phyloP scores from a whole-genome alignment of 2,797 vertebrate species.

The Malurus leucopterus region DNA sequence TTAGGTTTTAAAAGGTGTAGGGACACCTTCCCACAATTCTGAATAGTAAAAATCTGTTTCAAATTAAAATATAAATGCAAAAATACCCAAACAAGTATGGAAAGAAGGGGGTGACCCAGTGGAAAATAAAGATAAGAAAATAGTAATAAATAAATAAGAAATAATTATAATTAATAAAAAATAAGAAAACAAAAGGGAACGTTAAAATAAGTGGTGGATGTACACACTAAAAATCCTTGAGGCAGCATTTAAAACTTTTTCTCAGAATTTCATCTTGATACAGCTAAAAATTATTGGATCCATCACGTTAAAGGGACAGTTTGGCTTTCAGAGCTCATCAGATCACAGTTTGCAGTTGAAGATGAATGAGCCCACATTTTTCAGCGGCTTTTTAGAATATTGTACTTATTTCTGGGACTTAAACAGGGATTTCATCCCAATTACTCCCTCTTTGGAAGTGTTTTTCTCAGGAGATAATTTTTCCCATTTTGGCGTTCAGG shows the following conservation, averaged over 20 bases:
- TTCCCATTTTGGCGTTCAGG: neutral
- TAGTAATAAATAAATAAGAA: too few species aligned
- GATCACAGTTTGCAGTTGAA: neutral
- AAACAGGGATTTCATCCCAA: neutral
- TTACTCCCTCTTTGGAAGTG: neutral
- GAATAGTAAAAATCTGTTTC: neutral
- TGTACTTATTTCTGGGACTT: neutral
- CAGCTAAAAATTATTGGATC: neutral
- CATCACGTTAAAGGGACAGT: neutral
- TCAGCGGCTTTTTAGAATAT: neutral
- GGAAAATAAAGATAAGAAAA: neutral
- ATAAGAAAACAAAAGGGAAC: neutral
- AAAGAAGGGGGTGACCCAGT: fast-evolving
- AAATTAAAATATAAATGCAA: neutral
- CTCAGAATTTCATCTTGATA: neutral
- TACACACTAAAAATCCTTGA: neutral
- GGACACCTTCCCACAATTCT: neutral
- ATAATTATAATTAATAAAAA: neutral
- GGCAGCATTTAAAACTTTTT: neutral
- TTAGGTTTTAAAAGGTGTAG: neutral
- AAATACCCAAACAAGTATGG: neutral
- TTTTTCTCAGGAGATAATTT: neutral
- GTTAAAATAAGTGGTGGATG: neutral
- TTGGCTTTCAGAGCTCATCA: neutral
- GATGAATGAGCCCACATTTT: fast-evolving